These are phyloP conservation scores for Hirtodrosophila trivittata DNA, from an alignment of 2,888 invertebrate genomes.

Conservation along the genomic window DNA sequence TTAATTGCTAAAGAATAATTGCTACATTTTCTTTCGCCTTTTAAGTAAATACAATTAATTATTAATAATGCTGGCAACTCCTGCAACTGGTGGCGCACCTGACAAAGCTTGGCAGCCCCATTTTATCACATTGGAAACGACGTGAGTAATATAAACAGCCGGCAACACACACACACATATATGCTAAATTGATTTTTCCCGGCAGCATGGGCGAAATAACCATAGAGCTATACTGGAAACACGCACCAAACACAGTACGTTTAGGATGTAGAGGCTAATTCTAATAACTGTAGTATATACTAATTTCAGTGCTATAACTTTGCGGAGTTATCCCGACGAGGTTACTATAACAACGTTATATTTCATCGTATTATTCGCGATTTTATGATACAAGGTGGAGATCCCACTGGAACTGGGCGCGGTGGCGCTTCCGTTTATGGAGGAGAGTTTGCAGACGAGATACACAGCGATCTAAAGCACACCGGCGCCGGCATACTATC, in stretches of 20 bases:
- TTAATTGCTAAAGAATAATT: too few species aligned
- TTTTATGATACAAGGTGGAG: conserved; percentile 98
- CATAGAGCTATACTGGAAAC: conserved; percentile 98
- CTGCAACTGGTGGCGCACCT: conserved; percentile 86
- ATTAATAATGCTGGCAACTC: conserved; percentile 52
- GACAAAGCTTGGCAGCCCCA: conserved; percentile 96
- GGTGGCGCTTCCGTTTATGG: conserved; percentile 99
- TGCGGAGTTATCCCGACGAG: conserved; percentile 95
- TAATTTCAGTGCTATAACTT: conserved; percentile 92
- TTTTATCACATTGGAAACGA: conserved; percentile 91
- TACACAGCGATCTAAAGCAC: conserved; percentile 96
- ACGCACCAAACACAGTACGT: conserved; percentile 93
- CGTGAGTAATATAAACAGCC: conserved; percentile 86
- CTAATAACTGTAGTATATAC: too few species aligned
- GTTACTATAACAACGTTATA: conserved; percentile 97
- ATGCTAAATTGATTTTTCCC: too few species aligned
- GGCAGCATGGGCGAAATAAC: conserved; percentile 96
- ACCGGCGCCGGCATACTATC: conserved; percentile 95
- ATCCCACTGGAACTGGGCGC: conserved; percentile 98
- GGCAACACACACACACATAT: neutral
- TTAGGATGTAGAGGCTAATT: neutral
- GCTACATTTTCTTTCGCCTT: too few species aligned
- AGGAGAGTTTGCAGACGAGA: conserved; percentile 96
- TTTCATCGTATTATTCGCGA: conserved; percentile 98
- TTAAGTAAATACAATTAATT: too few species aligned